Conservation (phyloP, 2,113 vertebrate species). For the Eptesicus fuscus region DNA sequence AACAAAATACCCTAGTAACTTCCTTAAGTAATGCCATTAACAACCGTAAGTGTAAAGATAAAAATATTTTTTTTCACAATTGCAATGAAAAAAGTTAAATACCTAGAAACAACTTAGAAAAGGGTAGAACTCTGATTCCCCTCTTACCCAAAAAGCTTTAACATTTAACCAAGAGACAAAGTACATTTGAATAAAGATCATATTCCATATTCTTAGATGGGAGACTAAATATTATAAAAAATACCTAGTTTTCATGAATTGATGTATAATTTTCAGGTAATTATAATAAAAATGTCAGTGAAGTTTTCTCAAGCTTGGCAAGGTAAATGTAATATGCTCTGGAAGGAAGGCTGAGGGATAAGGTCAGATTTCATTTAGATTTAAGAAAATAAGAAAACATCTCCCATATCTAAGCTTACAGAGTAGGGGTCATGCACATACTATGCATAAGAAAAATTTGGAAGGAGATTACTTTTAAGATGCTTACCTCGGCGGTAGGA, state of each 20-base stretch:
- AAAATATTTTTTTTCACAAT: not conserved
- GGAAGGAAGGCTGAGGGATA: not conserved
- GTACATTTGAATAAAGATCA: not conserved
- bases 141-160: not conserved
- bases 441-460: not conserved
- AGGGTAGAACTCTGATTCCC: not conserved
- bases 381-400: constrained; percentile 11
- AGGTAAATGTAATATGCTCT: not conserved
- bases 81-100: not conserved
- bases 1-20: not conserved
- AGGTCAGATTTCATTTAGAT: not conserved
- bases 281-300: constrained; percentile 7
- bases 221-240: not conserved
- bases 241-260: not conserved
- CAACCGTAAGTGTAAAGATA: not conserved
- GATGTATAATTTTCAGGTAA: constrained; percentile 8
- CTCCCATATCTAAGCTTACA: not conserved
- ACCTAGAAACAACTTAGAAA: constrained; percentile 7
- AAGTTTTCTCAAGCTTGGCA: not conserved
- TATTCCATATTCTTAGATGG: not conserved
- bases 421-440: not conserved
- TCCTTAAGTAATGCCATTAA: not conserved
- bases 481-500: not conserved
- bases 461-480: constrained; percentile 20
- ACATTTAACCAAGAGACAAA: not conserved